Base-by-base conservation (phyloP, 2,888 invertebrate species). In the Lasius fuliginosus region DNA sequence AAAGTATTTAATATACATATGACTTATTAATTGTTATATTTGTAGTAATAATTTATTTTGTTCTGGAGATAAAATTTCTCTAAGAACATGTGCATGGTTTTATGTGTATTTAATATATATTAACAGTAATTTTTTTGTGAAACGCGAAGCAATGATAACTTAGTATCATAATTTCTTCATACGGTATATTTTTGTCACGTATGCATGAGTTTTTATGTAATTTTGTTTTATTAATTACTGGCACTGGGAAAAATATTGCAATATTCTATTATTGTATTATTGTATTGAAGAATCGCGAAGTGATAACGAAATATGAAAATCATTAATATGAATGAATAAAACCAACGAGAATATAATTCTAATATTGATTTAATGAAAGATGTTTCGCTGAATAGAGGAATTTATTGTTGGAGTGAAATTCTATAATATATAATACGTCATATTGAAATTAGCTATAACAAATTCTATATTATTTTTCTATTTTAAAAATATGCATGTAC, bases 281-380 rank as follows among this genome's bases (percentile, higher is more conserved):
- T 30, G 11, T n/a, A 58, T 71, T 46, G 30, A 46, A 40, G 33
- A 73, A 49, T 27, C 4, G 9, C 23, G 4, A 60, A 1, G 3
- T 27, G 53, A 77, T 60, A 60, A 60, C 42, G 12, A 79, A 60
- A 46, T 71, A 76, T 40, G 6, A 53, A 18, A 40, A 40, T 40
- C 15, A 77, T 77, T 76, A 67, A 76, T 68, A 56, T 40, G 15
- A 15, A 42, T 40, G 18, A 27, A 53, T 40, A 2, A 53, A 77
- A 77, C 3, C n/a, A 23, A 58, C 15, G 3, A 12, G 30, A 9
- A 30, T 42, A 79, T 60, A 58, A 68, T 56, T 76, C n/a, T 53
- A 53, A 76, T 67, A 40, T 53, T 53, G 27, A 56, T 27, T 65
- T 56, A 76, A 36, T 40, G 40, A 40, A 18, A 46, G 33, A 36